Base-by-base conservation (phyloP, 2,888 invertebrate genomes). In the Macrophya alboannulata region DNA sequence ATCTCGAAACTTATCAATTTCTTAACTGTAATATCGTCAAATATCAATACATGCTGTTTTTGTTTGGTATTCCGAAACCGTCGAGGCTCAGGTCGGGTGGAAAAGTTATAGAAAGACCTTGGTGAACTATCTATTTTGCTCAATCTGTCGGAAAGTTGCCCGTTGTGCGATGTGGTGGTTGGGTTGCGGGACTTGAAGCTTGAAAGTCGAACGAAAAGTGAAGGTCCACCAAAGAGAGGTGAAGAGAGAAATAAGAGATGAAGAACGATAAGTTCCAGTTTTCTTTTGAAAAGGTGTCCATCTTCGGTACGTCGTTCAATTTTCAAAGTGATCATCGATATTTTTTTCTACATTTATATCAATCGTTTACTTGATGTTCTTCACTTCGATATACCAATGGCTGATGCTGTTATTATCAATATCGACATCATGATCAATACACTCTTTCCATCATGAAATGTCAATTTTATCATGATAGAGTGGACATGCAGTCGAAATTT, bases 61-160 rank as follows among this genome's bases (percentile, higher is more conserved):
- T 55, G 31, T 51, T 55, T 51, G 77, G 31, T 77, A 51, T 48
- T 74, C 31, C 9, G 31, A 51, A 51, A 81, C 43, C 81, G 59
- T 81, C 43, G 81, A 43, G 17, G n/a, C 40, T 40, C 59, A 59
- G 79, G 43, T 59, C 37, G 37, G 59, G 15, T 21, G 17, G 51
- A 81, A 62, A 81, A 51, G 62, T 62, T 43, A 37, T 62, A 62
- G 77, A 25, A 77, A 77, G 31, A 77, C 51, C 77, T 81, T 81
- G 59, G 81, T 81, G 84, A 86, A 81, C 85, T 88, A 88, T 87
- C 87, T 86, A 85, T 84, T 87, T 85, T 86, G 87, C 86, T 88
- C 88, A 87, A 87, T 88, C 87, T 87, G 87, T 81, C 84, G 85
- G 88, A 86, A 88, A 88, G 88, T 87, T 86, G 71, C 84, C 84